phyloP scores from a whole-genome alignment of 2,113 vertebrate species.

The Octodon degus region DNA sequence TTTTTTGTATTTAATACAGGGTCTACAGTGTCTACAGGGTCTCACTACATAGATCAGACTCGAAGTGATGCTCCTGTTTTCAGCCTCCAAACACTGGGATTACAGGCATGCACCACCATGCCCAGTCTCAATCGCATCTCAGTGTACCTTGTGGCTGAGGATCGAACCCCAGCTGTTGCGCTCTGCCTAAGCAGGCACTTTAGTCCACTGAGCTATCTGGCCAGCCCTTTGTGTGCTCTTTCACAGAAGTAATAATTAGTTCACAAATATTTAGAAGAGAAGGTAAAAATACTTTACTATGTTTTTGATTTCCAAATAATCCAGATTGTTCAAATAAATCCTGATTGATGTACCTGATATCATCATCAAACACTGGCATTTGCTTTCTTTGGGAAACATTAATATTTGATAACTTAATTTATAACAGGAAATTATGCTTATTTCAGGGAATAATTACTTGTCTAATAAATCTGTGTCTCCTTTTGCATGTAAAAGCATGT shows the following conservation, averaged over 20 bases:
- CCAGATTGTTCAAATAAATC: slow-evolving; percentile 50
- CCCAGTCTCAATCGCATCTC: too few relatives aligned
- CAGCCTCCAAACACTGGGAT: too few relatives aligned
- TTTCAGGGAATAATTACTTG: slow-evolving; percentile 68
- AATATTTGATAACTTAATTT: slow-evolving; percentile 71
- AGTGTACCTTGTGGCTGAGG: too few relatives aligned
- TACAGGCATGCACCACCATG: too few relatives aligned
- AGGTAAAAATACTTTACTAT: slow-evolving; percentile 30
- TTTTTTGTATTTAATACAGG: too few relatives aligned
- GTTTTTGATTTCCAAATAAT: slow-evolving; percentile 54
- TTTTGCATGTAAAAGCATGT: slow-evolving; percentile 29
- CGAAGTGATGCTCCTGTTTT: too few relatives aligned
- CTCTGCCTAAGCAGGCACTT: too few relatives aligned
- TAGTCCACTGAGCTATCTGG: too few relatives aligned
- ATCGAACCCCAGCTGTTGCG: too few relatives aligned
- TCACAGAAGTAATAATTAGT: slow-evolving; percentile 41
- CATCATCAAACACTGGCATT: slow-evolving; percentile 59
- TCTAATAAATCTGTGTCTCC: slow-evolving; percentile 29
- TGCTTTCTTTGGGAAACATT: slow-evolving; percentile 63
- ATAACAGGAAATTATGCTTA: slow-evolving; percentile 49
- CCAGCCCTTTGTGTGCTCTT: not conserved
- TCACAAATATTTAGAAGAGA: slow-evolving; percentile 39
- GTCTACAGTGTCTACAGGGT: too few relatives aligned
- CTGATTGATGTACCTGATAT: slow-evolving; percentile 59
- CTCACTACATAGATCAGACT: too few relatives aligned